Evolutionary conservation across 1,140 invertebrate species (phyloP), one percentile per base, ranked within the genome.

Genomic region (Monochamus saltuarius): DNA sequence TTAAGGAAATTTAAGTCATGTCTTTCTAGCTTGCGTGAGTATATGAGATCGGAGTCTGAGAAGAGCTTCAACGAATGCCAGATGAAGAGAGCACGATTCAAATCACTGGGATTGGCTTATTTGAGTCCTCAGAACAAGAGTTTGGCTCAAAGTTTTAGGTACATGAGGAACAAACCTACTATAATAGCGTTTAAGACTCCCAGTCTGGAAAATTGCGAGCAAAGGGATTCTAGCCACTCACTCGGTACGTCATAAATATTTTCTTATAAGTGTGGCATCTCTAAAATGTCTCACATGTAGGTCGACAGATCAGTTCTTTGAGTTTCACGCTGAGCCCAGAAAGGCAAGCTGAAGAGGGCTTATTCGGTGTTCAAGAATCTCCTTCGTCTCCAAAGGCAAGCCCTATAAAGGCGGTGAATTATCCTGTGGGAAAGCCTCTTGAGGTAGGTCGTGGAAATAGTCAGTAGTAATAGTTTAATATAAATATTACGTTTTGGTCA

Each of bases 111-210:
- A 1, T 64, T 87, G 39, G 87, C 87, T 8, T 89, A 89, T 65
- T 70, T 86, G 7, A 88, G 84, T 69, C 88, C 89, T 8, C 88
- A 90, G 70, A 90, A 90, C 69, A 87, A 87, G 69, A 85, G 85
- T 11, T 74, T 91, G 49, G 89, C 89, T 1, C 89, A 91, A 69
- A 90, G 88, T 72, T 91, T 91, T 74, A 81, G 90, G 16, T 93
- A 93, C 70, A 92, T 94, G 90, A 78, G 91, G 37, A 89, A 86
- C 47, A 94, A 93, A 71, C 91, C 91, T 1, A 90, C 90, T 0
- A 90, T 94, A 43, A 91, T 94, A 38, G 89, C 90, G 1, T 90
- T 92, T 65, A 89, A 90, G 75, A 86, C 88, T 2, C 89, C 89
- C 3, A 89, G 85, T 76, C 65, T 89, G 40, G 89, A 90, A 67